Base-by-base conservation (phyloP, 2,888 invertebrate genomes). In the Pseudococcus viburni region DNA sequence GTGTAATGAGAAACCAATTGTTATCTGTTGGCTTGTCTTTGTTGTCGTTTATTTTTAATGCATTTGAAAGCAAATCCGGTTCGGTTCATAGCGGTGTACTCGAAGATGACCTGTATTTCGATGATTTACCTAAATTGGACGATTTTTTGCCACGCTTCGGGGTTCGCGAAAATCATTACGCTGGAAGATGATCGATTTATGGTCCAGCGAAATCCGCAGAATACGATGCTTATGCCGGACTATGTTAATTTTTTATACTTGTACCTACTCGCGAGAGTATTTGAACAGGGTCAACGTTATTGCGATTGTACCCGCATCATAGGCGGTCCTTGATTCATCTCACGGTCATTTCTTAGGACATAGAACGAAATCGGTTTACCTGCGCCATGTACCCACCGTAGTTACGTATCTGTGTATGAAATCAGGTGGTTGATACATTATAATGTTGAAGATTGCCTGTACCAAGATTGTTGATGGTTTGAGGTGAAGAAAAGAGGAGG, bases 1-100 rank as follows among this genome's bases (percentile, higher is more conserved):
- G 80, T 80, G 80, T 80, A 80, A 39, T 80, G n/a, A 80, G 80
- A 80, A 80, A 80, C 80, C 80, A 42, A 80, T 80, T 80, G 80
- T 80, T 80, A 42, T 42, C 17, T 80, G 42, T n/a, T 33, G 26
- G 26, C 26, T 3, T 33, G 26, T 33, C 26, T 80, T 26, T 73
- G 59, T 59, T 59, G 59, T 19, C 59, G 6, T 59, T 73, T 73
- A 12, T 42, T 39, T 80, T 42, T 39, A 19, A 80, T 42, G 80
- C 42, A 80, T 26, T 42, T 19, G 42, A 80, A 39, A 80, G 42
- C 42, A 80, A 80, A 80, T 80, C 80, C 42, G 42, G 80, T 42
- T 80, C 42, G 80, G 19, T 7, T 39, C 15, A 2, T 12, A 33
- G 8, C 77, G 77, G 33, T 8, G 22, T 73, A 12, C 11, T 73